These are phyloP conservation scores for Eulemur albifrons DNA, from an alignment of 2,797 vertebrate genomes.

Conservation along the genomic window DNA sequence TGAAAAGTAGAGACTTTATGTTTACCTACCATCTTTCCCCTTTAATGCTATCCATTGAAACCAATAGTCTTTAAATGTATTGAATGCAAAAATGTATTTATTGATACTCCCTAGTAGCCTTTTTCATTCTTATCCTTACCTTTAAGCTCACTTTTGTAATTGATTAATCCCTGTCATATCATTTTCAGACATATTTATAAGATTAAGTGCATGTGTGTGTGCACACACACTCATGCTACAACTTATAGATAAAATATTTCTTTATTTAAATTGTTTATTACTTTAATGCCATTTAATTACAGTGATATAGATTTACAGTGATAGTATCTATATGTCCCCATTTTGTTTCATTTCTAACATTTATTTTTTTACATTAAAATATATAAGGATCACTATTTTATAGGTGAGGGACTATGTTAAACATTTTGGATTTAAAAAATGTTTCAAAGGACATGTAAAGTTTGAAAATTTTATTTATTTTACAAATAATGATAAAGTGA, in stretches of 20 bases:
- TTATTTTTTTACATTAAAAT: background rate
- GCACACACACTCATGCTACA: background rate
- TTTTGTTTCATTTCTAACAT: background rate
- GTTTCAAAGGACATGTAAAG: background rate
- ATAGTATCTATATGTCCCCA: background rate
- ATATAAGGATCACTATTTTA: background rate
- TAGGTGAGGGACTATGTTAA: background rate
- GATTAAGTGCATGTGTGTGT: background rate
- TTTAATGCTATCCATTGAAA: background rate
- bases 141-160: background rate
- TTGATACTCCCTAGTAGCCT: background rate
- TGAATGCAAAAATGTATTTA: background rate
- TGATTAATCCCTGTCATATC: background rate
- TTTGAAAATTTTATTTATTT: background rate
- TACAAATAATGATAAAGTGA: background rate
- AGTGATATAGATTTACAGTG: background rate
- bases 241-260: background rate
- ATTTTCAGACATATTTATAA: background rate
- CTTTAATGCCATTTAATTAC: background rate
- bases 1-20: background rate
- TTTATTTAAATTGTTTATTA: background rate
- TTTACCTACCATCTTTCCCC: background rate
- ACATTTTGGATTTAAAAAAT: background rate
- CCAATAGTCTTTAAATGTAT: background rate
- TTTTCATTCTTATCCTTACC: background rate